phyloP scores from a whole-genome alignment of 2,888 invertebrate species.

The Phengaris arion region DNA sequence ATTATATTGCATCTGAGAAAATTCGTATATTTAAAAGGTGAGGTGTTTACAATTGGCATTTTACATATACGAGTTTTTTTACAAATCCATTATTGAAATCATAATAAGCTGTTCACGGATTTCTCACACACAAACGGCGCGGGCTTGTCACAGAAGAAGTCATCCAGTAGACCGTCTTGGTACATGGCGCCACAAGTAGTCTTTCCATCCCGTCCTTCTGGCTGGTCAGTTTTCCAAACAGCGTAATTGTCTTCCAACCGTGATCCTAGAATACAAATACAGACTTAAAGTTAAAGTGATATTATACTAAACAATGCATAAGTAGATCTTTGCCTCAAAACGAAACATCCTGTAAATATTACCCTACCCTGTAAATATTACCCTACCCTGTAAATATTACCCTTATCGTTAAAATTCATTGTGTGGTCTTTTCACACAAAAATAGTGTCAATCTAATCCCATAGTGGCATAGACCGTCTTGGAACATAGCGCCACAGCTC shows the following conservation, averaged over 20 bases:
- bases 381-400: no score
- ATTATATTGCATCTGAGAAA: no score
- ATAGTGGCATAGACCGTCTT: background rate
- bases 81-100: background rate
- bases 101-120: background rate
- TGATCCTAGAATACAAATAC: background rate
- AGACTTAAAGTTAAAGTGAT: background rate
- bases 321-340: no score
- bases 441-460: background rate
- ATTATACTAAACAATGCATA: no score
- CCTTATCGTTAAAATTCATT: background rate
- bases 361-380: no score
- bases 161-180: background rate
- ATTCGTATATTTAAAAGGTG: no score
- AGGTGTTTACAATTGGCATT: no score
- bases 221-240: background rate
- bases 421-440: background rate
- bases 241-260: background rate
- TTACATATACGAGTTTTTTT: no score
- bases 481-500: constrained; percentile 13
- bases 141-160: background rate
- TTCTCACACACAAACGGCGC: constrained; percentile 21
- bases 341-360: no score
- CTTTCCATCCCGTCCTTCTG: background rate
- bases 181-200: constrained; percentile 11